Conservation (phyloP, 2,888 invertebrate species). For the Mamestra brassicae region DNA sequence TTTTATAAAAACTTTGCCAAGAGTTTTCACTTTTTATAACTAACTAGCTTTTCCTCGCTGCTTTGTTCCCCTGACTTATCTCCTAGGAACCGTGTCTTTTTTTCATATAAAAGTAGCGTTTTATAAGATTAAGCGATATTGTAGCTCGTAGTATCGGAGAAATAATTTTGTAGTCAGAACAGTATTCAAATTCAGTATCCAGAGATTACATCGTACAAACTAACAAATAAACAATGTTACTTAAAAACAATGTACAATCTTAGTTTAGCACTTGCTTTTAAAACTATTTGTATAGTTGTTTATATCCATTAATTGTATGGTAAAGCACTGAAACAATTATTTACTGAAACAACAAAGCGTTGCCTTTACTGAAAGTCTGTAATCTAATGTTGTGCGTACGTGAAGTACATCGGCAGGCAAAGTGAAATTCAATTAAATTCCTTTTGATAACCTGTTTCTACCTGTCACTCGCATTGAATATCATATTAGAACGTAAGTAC, state of each 20-base stretch:
- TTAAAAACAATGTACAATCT: too few species aligned
- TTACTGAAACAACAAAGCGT: slow-evolving; percentile 37
- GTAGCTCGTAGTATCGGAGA: not conserved
- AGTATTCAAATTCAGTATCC: not conserved
- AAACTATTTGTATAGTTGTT: too few species aligned
- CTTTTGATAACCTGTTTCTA: slow-evolving; percentile 55
- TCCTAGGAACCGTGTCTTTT: too few species aligned
- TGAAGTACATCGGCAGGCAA: slow-evolving; percentile 36
- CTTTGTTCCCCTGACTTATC: too few species aligned
- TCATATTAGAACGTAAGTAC: slow-evolving; percentile 20
- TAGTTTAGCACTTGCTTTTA: too few species aligned
- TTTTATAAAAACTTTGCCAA: too few species aligned
- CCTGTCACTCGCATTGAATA: slow-evolving; percentile 58
- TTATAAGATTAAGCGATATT: too few species aligned
- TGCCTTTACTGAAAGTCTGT: slow-evolving; percentile 24
- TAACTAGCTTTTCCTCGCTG: too few species aligned
- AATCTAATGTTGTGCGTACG: slow-evolving; percentile 37
- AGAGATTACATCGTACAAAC: not conserved
- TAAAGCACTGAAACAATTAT: slow-evolving; percentile 13
- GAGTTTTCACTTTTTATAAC: too few species aligned
- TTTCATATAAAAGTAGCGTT: too few species aligned
- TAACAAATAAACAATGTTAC: not conserved
- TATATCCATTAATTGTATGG: too few species aligned
- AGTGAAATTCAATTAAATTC: slow-evolving; percentile 60
- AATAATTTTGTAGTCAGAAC: not conserved